Conservation (phyloP, 2,888 invertebrate genomes). For the Amitus sp. region DNA sequence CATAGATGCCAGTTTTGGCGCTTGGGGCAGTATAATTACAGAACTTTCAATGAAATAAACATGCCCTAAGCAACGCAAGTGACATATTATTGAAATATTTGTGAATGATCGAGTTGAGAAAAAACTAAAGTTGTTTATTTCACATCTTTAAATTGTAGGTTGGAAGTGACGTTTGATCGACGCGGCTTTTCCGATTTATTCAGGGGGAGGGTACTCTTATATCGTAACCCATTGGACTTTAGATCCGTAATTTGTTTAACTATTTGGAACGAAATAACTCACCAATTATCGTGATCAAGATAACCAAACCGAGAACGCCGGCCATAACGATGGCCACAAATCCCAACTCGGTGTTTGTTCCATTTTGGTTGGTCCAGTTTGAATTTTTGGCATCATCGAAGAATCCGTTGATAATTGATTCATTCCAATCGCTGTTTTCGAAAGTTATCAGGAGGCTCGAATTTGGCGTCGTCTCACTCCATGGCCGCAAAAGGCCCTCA, state of each 20-base stretch:
- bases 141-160: too few species aligned
- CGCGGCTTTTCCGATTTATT: background rate
- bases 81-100: too few species aligned
- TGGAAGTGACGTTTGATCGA: too few species aligned
- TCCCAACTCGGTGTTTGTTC: slow-evolving; percentile 29
- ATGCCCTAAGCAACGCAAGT: too few species aligned
- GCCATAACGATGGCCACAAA: slow-evolving; percentile 47
- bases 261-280: slow-evolving; percentile 22
- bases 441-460: slow-evolving; percentile 43
- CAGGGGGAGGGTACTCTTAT: background rate
- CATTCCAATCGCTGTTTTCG: slow-evolving; percentile 44
- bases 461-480: slow-evolving; percentile 46
- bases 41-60: too few species aligned
- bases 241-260: background rate
- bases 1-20: too few species aligned
- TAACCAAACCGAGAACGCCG: slow-evolving; percentile 48
- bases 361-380: slow-evolving; percentile 29
- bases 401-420: slow-evolving; percentile 41
- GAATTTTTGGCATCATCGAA: slow-evolving; percentile 44
- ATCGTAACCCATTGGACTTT: too few species aligned
- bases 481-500: slow-evolving; percentile 53
- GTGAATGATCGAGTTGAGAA: too few species aligned
- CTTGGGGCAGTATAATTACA: too few species aligned
- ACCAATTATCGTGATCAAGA: slow-evolving; percentile 53
- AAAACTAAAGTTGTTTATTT: too few species aligned